Evolutionary conservation across 2,113 vertebrate species (phyloP).

Genomic region (Eurypyga helias): DNA sequence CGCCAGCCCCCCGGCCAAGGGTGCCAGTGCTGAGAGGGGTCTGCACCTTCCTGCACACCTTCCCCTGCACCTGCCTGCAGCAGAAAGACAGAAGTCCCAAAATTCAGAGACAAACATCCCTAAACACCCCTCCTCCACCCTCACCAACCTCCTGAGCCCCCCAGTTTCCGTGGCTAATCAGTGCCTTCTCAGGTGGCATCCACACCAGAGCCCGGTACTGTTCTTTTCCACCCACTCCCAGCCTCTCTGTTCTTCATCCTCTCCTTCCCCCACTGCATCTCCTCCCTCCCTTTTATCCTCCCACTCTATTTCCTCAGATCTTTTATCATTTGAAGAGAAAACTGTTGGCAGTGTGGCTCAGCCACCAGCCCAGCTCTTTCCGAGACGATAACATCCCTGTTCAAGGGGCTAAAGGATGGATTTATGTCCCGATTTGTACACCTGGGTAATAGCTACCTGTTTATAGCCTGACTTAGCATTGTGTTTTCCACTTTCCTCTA

Average conservation of each 20-base stretch:
- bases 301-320: background rate
- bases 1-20: too few relatives aligned
- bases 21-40: too few relatives aligned
- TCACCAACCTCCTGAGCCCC: background rate
- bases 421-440: background rate
- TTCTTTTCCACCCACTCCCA: background rate
- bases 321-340: background rate
- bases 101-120: background rate
- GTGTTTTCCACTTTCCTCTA: background rate
- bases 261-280: background rate
- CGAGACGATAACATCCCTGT: fast-evolving
- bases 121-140: background rate
- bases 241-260: background rate
- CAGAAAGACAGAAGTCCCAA: too few relatives aligned
- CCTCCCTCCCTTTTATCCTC: background rate
- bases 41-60: too few relatives aligned
- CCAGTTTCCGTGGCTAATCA: background rate
- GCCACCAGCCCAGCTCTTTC: background rate
- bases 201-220: fast-evolving
- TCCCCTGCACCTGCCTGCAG: too few relatives aligned
- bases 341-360: background rate
- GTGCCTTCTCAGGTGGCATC: too few relatives aligned
- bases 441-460: background rate
- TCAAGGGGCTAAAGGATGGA: background rate
- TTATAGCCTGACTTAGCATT: background rate